A percentile compares a stretch with the other conserved stretches of the same genome.
phyloP scores from a whole-genome alignment of 2,113 vertebrate genomes.

The Uropsilus gracilis region DNA sequence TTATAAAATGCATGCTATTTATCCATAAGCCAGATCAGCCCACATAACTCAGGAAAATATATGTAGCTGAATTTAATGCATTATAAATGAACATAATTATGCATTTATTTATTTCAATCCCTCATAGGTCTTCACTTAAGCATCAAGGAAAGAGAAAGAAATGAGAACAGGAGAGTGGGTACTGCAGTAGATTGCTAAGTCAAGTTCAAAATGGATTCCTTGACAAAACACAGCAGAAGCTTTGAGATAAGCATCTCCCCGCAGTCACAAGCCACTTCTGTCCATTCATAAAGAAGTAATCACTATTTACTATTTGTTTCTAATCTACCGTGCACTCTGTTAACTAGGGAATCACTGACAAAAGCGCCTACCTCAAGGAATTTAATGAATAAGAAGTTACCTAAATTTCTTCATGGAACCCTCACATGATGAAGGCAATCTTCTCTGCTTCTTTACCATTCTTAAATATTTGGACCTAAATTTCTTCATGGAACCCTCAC shows the following conservation, averaged over 20 bases:
- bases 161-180: not conserved
- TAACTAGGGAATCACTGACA: not conserved
- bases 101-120: slow-evolving; percentile 61
- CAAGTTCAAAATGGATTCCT: not conserved
- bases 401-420: not conserved
- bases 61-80: slow-evolving; percentile 38
- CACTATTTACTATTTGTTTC: not conserved
- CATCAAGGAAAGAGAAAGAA: not conserved
- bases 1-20: slow-evolving; percentile 52
- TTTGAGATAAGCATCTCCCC: not conserved
- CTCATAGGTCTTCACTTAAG: slow-evolving; percentile 21
- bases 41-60: slow-evolving; percentile 56
- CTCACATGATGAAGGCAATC: not conserved
- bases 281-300: not conserved
- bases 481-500: not conserved
- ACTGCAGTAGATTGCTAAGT: not conserved
- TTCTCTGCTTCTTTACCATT: not conserved
- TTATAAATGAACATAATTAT: slow-evolving; percentile 66
- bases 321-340: not conserved
- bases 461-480: not conserved
- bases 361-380: not conserved
- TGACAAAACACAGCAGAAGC: not conserved
- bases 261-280: not conserved
- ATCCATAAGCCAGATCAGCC: not conserved
- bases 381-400: not conserved